Base-by-base conservation (phyloP, 2,888 invertebrate genomes). In the Xanthia togata region DNA sequence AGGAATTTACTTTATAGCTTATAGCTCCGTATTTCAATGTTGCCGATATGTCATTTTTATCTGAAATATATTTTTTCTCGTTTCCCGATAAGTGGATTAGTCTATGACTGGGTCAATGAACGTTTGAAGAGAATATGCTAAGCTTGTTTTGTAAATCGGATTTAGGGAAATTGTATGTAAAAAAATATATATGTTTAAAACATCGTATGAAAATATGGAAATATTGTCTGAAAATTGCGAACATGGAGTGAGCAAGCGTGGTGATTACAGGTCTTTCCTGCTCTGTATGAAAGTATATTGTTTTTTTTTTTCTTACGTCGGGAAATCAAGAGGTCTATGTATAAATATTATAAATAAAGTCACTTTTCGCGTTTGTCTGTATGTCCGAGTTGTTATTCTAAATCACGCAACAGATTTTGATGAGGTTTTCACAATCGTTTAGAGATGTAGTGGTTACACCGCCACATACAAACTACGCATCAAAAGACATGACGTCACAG, bases 1-100 rank as follows among this genome's bases (percentile, higher is more conserved):
- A 67, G n/a, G 50, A 57, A 80, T 83, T 67, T 78, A 62, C 41
- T 80, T 80, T 78, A 65, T 65, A 62, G 53, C 73, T 23, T 53
- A 44, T 68, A 26, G 57, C 60, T 67, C 64, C 64, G 47, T 70
- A 82, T 60, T 82, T 64, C 79, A 78, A 65, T 55, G 55, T 35
- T 60, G 50, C 44, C 50, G 12, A 67, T 71, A 31, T 67, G 20
- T 78, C 65, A 78, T 50, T 71, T 77, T 57, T 57, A 67, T 71
- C 60, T 44, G 70, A 57, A 70, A 64, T 64, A 57, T 69, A 53
- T 82, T 44, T 79, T 67, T 38, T 65, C 41, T 53, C 55, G 55
- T 67, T 55, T 67, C 12, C 1, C 12, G 31, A 35, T 67, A 76
- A 76, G 82, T 79, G 62, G 41, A 76, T 68, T 63, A 50, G 14